Conservation (phyloP, 2,888 invertebrate species). For the Hirtodrosophila histrioides region DNA sequence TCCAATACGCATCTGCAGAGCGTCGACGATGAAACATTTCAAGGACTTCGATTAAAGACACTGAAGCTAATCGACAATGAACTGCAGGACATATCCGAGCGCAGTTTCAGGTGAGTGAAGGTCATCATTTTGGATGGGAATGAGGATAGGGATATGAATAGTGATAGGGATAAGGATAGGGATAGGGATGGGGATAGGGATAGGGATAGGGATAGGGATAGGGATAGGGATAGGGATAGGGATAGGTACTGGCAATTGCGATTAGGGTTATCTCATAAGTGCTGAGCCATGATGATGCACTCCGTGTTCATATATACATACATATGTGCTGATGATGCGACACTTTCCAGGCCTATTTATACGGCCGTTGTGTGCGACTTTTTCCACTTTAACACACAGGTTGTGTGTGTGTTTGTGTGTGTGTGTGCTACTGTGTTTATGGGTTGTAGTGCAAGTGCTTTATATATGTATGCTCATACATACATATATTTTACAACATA, state of each 20-base stretch:
- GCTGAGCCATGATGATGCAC: slow-evolving; percentile 62
- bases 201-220: neutral
- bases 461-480: slow-evolving; percentile 10
- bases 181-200: neutral
- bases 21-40: slow-evolving; percentile 92
- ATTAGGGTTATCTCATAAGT: slow-evolving; percentile 43
- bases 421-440: slow-evolving; percentile 27
- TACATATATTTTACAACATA: slow-evolving; percentile 59
- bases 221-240: neutral
- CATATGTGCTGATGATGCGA: slow-evolving; percentile 62
- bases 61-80: slow-evolving; percentile 93
- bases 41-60: slow-evolving; percentile 90
- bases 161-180: neutral
- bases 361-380: slow-evolving; percentile 26
- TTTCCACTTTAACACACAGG: slow-evolving; percentile 10
- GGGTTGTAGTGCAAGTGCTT: slow-evolving; percentile 47
- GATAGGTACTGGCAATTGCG: slow-evolving; percentile 15
- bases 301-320: slow-evolving; percentile 10
- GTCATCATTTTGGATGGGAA: slow-evolving; percentile 13
- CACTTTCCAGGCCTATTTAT: slow-evolving; percentile 56
- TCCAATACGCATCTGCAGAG: slow-evolving; percentile 92
- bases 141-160: neutral
- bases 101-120: slow-evolving; percentile 90
- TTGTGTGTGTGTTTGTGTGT: slow-evolving; percentile 3
- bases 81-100: slow-evolving; percentile 91